Evolutionary conservation across 2,888 invertebrate genomes (phyloP).

Genomic region (Pachymerium ferrugineum): DNA sequence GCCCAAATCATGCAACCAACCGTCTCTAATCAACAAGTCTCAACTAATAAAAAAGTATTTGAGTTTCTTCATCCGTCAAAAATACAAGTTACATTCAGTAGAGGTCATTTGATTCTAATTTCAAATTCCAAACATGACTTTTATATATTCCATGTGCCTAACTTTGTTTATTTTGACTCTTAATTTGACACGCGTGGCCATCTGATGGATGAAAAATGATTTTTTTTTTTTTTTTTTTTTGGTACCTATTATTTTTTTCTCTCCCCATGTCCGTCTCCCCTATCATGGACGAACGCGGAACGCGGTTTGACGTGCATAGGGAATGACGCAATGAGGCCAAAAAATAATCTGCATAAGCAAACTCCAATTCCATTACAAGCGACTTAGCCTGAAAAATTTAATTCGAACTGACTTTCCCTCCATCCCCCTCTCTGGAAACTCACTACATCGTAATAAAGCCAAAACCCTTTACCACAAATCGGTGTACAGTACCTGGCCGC

Average conservation of each 20-base stretch:
- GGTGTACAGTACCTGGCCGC: neutral
- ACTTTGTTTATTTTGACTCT: neutral
- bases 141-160: neutral
- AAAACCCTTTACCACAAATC: slow-evolving; percentile 10
- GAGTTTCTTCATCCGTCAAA: too few relatives aligned
- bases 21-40: too few relatives aligned
- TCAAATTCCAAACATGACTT: too few relatives aligned
- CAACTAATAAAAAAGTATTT: too few relatives aligned
- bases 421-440: neutral
- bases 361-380: slow-evolving; percentile 18
- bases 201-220: slow-evolving; percentile 14
- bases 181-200: neutral
- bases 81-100: neutral
- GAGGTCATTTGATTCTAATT: too few relatives aligned
- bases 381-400: slow-evolving; percentile 9
- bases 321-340: neutral
- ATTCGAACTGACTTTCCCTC: neutral
- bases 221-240: neutral
- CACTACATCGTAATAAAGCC: slow-evolving; percentile 4
- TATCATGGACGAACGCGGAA: neutral
- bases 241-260: neutral
- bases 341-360: slow-evolving; percentile 11
- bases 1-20: neutral
- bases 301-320: neutral
- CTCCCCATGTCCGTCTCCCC: neutral